These are phyloP conservation scores for Chelon auratus DNA, from an alignment of 2,797 vertebrate species.

Conservation along the genomic window DNA sequence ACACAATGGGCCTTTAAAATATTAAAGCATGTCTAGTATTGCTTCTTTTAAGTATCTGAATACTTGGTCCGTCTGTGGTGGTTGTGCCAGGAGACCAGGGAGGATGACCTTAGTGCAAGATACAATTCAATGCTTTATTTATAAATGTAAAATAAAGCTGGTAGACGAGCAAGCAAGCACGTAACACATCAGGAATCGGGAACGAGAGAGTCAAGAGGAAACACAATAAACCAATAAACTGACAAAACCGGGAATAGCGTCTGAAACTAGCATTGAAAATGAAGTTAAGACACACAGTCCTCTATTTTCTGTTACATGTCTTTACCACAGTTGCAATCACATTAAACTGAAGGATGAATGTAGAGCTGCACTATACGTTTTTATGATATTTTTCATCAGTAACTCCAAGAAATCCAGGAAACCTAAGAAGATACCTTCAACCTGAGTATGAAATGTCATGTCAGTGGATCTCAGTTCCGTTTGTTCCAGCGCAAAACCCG, in stretches of 20 bases:
- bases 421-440: too few relatives aligned
- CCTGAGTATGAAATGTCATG: too few relatives aligned
- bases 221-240: neutral
- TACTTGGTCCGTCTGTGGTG: too few relatives aligned
- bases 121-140: neutral
- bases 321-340: neutral
- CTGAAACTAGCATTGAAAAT: too few relatives aligned
- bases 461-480: too few relatives aligned
- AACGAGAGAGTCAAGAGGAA: neutral
- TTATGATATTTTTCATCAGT: conserved; percentile 15
- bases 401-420: neutral
- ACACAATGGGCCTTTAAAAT: too few relatives aligned
- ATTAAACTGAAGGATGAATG: conserved; percentile 6
- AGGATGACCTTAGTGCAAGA: neutral
- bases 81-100: neutral
- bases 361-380: neutral
- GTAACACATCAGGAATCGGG: neutral
- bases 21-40: too few relatives aligned
- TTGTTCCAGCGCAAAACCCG: too few relatives aligned
- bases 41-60: too few relatives aligned
- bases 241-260: too few relatives aligned
- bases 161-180: neutral
- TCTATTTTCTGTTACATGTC: neutral
- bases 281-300: too few relatives aligned
- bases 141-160: neutral